Evolutionary conservation across 2,888 invertebrate genomes (phyloP).

Genomic region (Ctenicera cuprea): DNA sequence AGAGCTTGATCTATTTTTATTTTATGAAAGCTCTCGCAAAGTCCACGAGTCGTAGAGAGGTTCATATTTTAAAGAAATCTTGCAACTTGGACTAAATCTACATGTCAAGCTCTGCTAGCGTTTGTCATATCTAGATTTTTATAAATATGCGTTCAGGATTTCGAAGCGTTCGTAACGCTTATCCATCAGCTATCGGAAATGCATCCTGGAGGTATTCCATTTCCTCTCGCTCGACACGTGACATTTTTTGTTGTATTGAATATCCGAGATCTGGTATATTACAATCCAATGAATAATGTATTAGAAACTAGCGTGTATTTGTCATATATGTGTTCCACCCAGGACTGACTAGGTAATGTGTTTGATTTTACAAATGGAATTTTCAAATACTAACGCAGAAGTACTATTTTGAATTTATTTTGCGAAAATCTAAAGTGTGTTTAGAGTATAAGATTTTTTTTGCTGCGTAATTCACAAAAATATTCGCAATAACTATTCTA

Average conservation of each 20-base stretch:
- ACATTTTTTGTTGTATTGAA: constrained; percentile 61
- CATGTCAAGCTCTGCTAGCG: constrained; percentile 39
- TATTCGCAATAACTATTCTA: no score
- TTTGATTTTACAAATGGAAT: constrained; percentile 50
- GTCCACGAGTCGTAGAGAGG: not conserved
- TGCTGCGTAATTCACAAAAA: no score
- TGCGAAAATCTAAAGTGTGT: not conserved
- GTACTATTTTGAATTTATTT: constrained; percentile 2
- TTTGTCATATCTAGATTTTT: constrained; percentile 47
- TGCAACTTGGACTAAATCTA: constrained; percentile 34
- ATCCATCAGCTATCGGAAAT: constrained; percentile 59
- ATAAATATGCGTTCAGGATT: constrained; percentile 47
- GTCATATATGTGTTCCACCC: constrained; percentile 46
- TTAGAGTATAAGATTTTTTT: no score
- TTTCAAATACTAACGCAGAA: constrained; percentile 17
- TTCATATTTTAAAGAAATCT: not conserved
- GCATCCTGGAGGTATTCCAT: constrained; percentile 62
- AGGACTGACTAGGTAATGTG: constrained; percentile 40
- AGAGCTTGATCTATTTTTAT: constrained; percentile 13
- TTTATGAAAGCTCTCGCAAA: not conserved
- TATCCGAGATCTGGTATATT: constrained; percentile 58
- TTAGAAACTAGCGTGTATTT: constrained; percentile 57
- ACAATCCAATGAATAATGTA: constrained; percentile 60
- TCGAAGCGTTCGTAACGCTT: constrained; percentile 47
- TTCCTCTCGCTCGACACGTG: constrained; percentile 60